These are phyloP conservation scores for Anabas testudineus DNA, from an alignment of 2,797 vertebrate genomes.

Conservation along the genomic window DNA sequence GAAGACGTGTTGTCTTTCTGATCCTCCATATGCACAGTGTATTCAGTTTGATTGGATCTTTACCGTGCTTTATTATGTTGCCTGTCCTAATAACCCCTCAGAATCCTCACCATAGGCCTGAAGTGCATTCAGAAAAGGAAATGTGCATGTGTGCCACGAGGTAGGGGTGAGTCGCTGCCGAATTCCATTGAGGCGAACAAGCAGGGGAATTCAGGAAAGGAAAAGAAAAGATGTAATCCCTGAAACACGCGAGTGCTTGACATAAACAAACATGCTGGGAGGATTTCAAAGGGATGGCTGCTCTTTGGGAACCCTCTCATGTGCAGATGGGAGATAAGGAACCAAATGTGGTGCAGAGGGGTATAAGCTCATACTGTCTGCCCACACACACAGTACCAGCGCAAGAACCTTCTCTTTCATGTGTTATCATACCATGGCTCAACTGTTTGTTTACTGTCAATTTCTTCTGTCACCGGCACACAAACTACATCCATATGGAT, in stretches of 20 bases:
- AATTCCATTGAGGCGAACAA: conserved; percentile 58
- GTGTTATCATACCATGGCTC: conserved; percentile 52
- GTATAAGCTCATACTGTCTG: conserved; percentile 45
- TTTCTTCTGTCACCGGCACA: conserved; percentile 50
- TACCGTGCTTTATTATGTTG: neutral
- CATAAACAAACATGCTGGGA: conserved; percentile 76
- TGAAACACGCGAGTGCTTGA: conserved; percentile 74
- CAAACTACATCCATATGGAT: conserved; percentile 22
- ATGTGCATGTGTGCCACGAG: conserved; percentile 24
- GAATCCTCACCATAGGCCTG: conserved; percentile 16
- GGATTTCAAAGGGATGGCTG: conserved; percentile 72
- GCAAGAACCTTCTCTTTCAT: conserved; percentile 56
- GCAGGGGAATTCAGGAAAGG: conserved; percentile 62
- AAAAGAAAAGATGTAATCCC: conserved; percentile 78
- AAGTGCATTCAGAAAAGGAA: conserved; percentile 19
- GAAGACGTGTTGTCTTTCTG: neutral
- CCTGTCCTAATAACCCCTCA: conserved; percentile 23
- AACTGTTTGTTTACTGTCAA: conserved; percentile 71
- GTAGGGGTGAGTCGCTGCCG: conserved; percentile 20
- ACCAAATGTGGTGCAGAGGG: conserved; percentile 43
- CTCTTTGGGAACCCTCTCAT: conserved; percentile 63
- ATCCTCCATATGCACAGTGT: neutral
- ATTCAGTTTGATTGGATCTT: conserved; percentile 10
- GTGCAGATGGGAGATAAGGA: conserved; percentile 69
- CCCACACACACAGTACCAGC: conserved; percentile 39